Evolutionary conservation across 2,888 invertebrate genomes (phyloP), one percentile per base, ranked within the genome.

Genomic region (Choristoneura rosaceana): DNA sequence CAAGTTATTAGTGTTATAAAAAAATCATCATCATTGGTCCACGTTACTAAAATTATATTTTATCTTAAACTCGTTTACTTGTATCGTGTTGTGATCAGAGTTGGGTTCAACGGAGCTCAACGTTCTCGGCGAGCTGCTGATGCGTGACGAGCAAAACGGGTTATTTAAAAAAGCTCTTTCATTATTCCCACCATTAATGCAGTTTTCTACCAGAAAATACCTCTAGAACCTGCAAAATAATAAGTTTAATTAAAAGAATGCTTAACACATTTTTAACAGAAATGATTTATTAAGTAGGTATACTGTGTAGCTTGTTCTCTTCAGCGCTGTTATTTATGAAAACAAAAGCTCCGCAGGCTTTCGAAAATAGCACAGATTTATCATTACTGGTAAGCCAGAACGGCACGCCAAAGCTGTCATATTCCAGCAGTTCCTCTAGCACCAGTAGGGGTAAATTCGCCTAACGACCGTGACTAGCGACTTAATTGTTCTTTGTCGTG

Each of bases 401-500:
- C 38, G 47, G 73, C 55, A 77, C 73, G 76, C 74, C 76, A 68
- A 58, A 61, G 50, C 50, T 64, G 64, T 64, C 63, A 74, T 73
- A 70, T 70, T 61, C 52, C 70, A 68, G 66, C 68, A 63, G 61
- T 62, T 66, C 70, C 64, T 33, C 59, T 70, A 45, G 70, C 71
- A 71, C 71, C 74, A 70, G 82, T 85, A 83, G 84, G 87, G 87
- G 88, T 87, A 82, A 87, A 90, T 81, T 87, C 86, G 82, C 87
- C 85, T 91, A 92, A 92, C 93, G 91, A 91, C 87, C 87, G 81
- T 93, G 93, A 93, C 87, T 89, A 79, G 89, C 82, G 77, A 80
- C 85, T 93, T 90, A 87, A 93, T 93, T 93, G 91, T 93, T 91
- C 90, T 87, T 86, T 84, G 83, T 84, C 81, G 86, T 90, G 91